Evolutionary conservation across 1,140 invertebrate genomes (phyloP), one percentile per base, ranked within the genome.

Genomic region (Teleopsis dalmanni): DNA sequence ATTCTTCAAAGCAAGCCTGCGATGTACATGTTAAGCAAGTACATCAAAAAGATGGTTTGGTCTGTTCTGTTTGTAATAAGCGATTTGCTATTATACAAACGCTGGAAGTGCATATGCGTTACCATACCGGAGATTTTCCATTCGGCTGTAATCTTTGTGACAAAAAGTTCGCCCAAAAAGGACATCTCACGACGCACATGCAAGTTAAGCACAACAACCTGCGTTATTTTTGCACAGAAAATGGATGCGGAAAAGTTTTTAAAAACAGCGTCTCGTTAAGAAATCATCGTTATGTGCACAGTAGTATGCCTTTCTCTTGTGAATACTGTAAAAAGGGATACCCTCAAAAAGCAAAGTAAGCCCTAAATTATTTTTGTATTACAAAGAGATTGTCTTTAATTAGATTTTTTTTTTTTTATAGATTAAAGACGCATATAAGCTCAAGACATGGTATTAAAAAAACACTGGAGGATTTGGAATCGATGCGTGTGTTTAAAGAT

Each of bases 31-130:
- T 51, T 11, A 48, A 52, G 3, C 41, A 51, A 11, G 53, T 54
- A 14, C 59, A 62, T 27, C 41, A 23, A 4, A 25, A 18, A 19
- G 27, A 35, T 7, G 38, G 38, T 37, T 37, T 19, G 29, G 13
- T 29, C 10, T 76, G 76, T 47, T 57, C 65, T 5, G 60, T 73
- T 0, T 77, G 74, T 45, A 66, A 71, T 16, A 76, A 76, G 43
- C 57, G 68, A 22, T 77, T 76, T 40, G 65, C 68, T 5, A 66
- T 73, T 6, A 67, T 71, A 23, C 75, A 74, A 9, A 79, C 78
- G 51, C 61, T 82, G 54, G 73, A 76, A 0, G 70, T 76, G 2
- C 81, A 82, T 56, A 78, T 79, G 74, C 74, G 78, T 1, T 71
- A 78, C 3, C 79, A 81, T 53, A 78, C 78, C 1, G 78, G 76